Evolutionary conservation across 2,113 vertebrate species (phyloP).

Genomic region (Cyanoderma ruficeps): DNA sequence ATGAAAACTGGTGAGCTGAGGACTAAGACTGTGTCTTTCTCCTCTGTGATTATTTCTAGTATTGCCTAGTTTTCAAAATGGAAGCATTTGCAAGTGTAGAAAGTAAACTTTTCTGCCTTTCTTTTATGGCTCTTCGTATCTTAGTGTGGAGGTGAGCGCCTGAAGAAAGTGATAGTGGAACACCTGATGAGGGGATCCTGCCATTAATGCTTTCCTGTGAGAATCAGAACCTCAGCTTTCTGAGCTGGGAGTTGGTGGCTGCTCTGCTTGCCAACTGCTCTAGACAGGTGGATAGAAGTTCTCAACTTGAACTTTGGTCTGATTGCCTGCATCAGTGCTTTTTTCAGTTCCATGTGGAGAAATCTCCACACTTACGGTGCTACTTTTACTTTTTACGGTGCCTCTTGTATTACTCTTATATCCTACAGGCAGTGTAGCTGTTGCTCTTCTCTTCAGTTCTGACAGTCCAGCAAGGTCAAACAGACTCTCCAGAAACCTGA

Average conservation of each 20-base stretch:
- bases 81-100: background rate
- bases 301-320: background rate
- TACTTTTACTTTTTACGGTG: background rate
- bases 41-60: background rate
- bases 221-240: background rate
- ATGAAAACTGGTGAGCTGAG: background rate
- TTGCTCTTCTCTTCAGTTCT: background rate
- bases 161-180: background rate
- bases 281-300: background rate
- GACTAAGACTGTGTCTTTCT: background rate
- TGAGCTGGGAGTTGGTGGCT: background rate
- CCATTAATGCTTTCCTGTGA: background rate
- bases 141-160: background rate
- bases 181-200: background rate
- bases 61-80: background rate
- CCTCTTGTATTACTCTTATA: background rate
- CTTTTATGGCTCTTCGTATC: background rate
- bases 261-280: background rate
- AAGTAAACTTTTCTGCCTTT: background rate
- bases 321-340: background rate
- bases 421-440: background rate
- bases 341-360: background rate
- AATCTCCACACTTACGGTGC: background rate
- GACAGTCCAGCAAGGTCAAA: background rate
- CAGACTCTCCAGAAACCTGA: background rate